Base-by-base conservation (phyloP, 1,140 invertebrate genomes). In the Bombus picipes region DNA sequence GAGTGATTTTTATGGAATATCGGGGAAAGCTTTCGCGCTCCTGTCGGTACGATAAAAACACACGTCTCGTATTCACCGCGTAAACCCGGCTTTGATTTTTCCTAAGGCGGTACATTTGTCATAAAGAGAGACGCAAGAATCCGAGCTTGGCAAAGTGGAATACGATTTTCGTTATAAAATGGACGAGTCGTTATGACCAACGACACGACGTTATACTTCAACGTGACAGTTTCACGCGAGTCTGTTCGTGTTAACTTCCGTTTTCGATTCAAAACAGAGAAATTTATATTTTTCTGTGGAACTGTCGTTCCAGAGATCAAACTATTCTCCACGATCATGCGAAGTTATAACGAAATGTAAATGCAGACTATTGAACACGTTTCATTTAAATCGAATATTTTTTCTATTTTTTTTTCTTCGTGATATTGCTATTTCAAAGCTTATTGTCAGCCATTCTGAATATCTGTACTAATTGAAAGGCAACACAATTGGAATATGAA, bases 1-100 rank as follows among this genome's bases (percentile, higher is more conserved):
- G n/a, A 43, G 28, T 43, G 53, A 82, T 83, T 83, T 47, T 53
- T 66, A 37, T 37, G 9, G 53, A 75, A 70, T 53, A 77, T 66
- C 43, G 73, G 2, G 34, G 18, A 53, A 9, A 22, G 3, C 15
- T 53, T 53, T 53, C 47, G 47, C 47, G 6, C 47, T 53, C 1
- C 47, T 53, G 22, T 53, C 47, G 10, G 0, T 22, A 53, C 9
- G 22, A 70, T 57, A 78, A 78, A 83, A 78, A 78, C 28, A 78
- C 37, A 32, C 6, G n/a, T 59, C 57, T 43, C 10, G 47, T 70
- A 70, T 83, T 68, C 65, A 53, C 8, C 28, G 28, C 65, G 34
- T 13, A 32, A 32, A 22, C 39, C 32, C 18, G 34, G 28, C 15
- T 34, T 34, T 57, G 80, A 74, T 65, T 62, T n/a, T 37, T 28